A percentile compares a stretch with the other conserved stretches of the same genome.
phyloP scores from a whole-genome alignment of 2,113 vertebrate genomes.

The Thalassarche chlororhynchos region DNA sequence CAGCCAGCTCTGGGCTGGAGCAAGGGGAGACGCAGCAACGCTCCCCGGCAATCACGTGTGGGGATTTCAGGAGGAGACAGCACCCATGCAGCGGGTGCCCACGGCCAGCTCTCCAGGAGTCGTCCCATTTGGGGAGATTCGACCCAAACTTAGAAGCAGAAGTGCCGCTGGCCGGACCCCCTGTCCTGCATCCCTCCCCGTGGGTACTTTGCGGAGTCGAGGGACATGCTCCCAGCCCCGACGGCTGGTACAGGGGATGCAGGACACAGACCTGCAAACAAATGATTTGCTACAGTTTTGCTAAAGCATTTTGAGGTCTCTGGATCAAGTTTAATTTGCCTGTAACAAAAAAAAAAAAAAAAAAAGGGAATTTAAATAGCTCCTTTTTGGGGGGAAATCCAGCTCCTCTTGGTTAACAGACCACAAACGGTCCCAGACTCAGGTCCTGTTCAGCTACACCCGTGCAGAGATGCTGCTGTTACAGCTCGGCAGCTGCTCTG shows the following conservation, averaged over 20 bases:
- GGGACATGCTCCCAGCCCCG: neutral
- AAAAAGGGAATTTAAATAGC: neutral
- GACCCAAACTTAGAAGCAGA: neutral
- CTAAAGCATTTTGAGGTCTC: neutral
- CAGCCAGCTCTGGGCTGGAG: neutral
- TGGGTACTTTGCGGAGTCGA: fast-evolving
- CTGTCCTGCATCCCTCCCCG: fast-evolving
- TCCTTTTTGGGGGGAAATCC: neutral
- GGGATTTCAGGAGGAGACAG: neutral
- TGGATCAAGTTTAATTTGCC: neutral
- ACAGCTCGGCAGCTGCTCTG: neutral
- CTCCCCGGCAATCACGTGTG: fast-evolving
- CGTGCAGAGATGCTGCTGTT: neutral
- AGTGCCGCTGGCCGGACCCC: fast-evolving
- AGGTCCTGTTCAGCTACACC: neutral
- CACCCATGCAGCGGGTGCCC: neutral
- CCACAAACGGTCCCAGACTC: neutral
- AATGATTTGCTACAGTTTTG: neutral
- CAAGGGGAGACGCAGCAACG: fast-evolving
- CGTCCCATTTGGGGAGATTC: neutral
- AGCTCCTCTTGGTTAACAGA: neutral
- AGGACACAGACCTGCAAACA: neutral
- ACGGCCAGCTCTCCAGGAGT: neutral
- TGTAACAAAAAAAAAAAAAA: neutral
- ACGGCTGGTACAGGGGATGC: neutral